Base-by-base conservation (phyloP, 1,140 invertebrate species). In the Heliconius melpomene region DNA sequence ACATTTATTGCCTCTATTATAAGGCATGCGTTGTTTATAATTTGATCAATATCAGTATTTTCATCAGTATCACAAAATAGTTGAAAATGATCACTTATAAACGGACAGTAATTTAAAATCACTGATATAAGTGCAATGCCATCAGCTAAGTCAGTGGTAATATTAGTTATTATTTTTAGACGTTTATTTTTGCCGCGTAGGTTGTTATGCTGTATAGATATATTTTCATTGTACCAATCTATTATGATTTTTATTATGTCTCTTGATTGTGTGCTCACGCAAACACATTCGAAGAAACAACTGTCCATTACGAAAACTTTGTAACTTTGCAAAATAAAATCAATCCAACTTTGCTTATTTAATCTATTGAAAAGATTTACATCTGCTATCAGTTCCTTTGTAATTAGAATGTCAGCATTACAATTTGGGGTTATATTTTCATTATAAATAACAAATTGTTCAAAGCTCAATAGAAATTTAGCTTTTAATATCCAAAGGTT, bases 271-370 rank as follows among this genome's bases (percentile, higher is more conserved):
- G 85, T 85, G 83, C 85, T 91, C 20, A 93, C 81, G 79, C 91
- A 92, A 16, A 91, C 85, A 77, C 89, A 93, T 46, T 94, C 92
- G 82, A 92, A 92, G 80, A 93, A 93, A 78, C 93, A 94, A 74
- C 89, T 92, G 46, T 94, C 93, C 87, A 94, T 83, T 52, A 94
- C 82, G 79, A 94, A 94, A 29, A 93, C 92, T 86, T 93, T 94
- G 74, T 93, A 94, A 77, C 88, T 91, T 84, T 94, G 93, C 77
- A 93, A 83, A 84, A 94, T 90, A 73, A 94, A 93, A 81, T 94
- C 93, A 46, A 93, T 82, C 93, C 93, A 94, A 79, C 90, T 88
- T 87, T 94, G 93, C 84, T 94, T 94, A 74, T 85, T 92, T 72
- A 94, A 80, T 84, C 92, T 90, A n/a, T 91, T 81, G 77, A 88